A percentile compares a stretch with the other conserved stretches of the same genome.
phyloP scores from a whole-genome alignment of 2,113 vertebrate species.

The Cyprinodon variegatus region DNA sequence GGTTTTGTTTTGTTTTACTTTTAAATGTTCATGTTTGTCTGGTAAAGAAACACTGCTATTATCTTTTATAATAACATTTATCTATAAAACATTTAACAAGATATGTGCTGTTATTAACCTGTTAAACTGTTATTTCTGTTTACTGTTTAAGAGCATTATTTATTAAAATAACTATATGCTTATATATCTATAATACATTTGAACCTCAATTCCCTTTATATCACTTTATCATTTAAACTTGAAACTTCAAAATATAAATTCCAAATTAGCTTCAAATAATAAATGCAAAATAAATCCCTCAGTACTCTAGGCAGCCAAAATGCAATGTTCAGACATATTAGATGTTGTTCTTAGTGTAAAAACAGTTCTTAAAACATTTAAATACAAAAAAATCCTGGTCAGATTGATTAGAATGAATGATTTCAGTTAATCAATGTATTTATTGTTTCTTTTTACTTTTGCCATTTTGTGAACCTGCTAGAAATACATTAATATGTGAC shows the following conservation, averaged over 20 bases:
- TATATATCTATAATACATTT: no score
- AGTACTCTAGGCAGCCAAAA: neutral
- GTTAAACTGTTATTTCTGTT: no score
- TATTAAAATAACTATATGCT: no score
- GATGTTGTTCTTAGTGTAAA: neutral
- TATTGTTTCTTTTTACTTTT: neutral
- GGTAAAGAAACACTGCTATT: neutral
- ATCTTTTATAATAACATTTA: neutral
- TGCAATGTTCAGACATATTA: slow-evolving; percentile 10
- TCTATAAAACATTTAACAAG: no score
- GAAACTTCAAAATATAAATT: neutral
- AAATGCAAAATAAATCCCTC: neutral
- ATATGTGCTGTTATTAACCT: no score
- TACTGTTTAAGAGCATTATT: no score
- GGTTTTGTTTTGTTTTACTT: neutral
- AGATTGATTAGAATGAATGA: neutral
- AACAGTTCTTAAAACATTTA: neutral
- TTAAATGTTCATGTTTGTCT: neutral
- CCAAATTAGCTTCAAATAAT: neutral
- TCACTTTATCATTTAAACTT: slow-evolving; percentile 3
- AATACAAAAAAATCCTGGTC: neutral
- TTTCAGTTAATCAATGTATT: no score
- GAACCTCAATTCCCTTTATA: no score
- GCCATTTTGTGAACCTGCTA: slow-evolving; percentile 1
- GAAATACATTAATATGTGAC: slow-evolving; percentile 6